These are phyloP conservation scores for Trichopria drosophilae DNA, from an alignment of 2,888 invertebrate species.

Conservation along the genomic window DNA sequence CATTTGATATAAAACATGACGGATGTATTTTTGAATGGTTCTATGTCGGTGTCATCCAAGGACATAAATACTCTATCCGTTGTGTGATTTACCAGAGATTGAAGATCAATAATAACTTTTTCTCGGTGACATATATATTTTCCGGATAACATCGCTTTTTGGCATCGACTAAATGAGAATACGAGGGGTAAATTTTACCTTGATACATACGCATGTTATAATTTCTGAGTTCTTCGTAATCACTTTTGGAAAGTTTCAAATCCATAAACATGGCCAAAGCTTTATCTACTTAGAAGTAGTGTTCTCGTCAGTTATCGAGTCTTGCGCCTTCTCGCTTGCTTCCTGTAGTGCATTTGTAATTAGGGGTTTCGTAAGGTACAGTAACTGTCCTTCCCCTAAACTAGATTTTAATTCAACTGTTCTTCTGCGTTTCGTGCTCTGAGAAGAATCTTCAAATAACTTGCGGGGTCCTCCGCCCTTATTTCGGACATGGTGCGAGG, in stretches of 20 bases:
- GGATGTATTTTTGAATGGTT: neutral
- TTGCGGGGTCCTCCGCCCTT: neutral
- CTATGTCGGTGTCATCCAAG: slow-evolving; percentile 5
- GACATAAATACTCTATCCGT: slow-evolving; percentile 32
- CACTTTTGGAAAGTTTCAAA: too few relatives aligned
- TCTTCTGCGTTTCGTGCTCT: neutral
- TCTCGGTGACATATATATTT: slow-evolving; percentile 34
- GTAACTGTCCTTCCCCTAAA: neutral
- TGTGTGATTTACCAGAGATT: slow-evolving; percentile 37
- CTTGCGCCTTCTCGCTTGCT: neutral
- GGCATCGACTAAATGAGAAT: slow-evolving; percentile 14
- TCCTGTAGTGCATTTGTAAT: neutral
- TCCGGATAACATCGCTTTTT: slow-evolving; percentile 39
- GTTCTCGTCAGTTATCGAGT: neutral
- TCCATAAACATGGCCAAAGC: too few relatives aligned
- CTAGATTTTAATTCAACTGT: neutral
- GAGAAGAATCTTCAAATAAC: neutral
- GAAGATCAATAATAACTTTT: slow-evolving; percentile 34
- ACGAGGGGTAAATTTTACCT: neutral
- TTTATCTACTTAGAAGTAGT: neutral
- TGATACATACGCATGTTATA: neutral
- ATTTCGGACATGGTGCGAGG: neutral
- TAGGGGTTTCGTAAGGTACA: neutral
- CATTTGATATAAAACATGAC: slow-evolving; percentile 10
- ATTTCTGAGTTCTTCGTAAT: too few relatives aligned